A percentile compares a stretch with the other conserved stretches of the same genome.
These are phyloP conservation scores for Macrostomum lignano DNA, from an alignment of 1,140 invertebrate species.

Conservation along the genomic window DNA sequence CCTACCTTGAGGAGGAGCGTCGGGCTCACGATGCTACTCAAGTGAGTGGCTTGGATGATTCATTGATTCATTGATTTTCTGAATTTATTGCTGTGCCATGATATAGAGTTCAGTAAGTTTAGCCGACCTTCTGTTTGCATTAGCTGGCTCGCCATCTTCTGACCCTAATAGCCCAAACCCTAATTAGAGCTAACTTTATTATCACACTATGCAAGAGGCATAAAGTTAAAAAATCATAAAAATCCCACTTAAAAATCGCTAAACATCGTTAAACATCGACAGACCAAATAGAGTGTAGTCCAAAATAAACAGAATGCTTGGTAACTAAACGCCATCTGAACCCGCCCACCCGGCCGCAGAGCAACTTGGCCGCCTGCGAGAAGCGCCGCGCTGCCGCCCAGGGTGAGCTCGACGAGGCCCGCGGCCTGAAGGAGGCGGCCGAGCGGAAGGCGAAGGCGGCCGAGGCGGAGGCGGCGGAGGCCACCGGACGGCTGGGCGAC, in stretches of 20 bases:
- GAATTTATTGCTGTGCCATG: too few relatives aligned
- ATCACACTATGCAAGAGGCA: too few relatives aligned
- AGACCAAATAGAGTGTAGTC: neutral
- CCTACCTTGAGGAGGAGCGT: conserved; percentile 16
- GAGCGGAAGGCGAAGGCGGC: neutral
- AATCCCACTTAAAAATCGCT: too few relatives aligned
- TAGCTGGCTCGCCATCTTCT: too few relatives aligned
- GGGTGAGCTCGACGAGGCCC: neutral
- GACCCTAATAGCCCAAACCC: conserved; percentile 10
- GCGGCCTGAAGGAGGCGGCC: conserved; percentile 6
- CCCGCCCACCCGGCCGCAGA: too few relatives aligned
- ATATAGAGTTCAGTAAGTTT: too few relatives aligned
- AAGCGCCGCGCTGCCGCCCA: neutral
- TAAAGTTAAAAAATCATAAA: too few relatives aligned
- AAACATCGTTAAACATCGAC: neutral
- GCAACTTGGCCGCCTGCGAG: conserved; percentile 10
- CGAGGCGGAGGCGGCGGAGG: neutral
- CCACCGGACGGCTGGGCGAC: neutral
- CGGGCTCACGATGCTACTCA: conserved; percentile 8
- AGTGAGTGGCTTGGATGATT: neutral
- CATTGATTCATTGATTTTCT: too few relatives aligned
- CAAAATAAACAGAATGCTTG: too few relatives aligned
- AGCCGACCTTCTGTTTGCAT: too few relatives aligned
- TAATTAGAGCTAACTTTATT: neutral
- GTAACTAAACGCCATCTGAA: too few relatives aligned